phyloP scores from a whole-genome alignment of 2,888 invertebrate genomes.

The Andrena camellia region DNA sequence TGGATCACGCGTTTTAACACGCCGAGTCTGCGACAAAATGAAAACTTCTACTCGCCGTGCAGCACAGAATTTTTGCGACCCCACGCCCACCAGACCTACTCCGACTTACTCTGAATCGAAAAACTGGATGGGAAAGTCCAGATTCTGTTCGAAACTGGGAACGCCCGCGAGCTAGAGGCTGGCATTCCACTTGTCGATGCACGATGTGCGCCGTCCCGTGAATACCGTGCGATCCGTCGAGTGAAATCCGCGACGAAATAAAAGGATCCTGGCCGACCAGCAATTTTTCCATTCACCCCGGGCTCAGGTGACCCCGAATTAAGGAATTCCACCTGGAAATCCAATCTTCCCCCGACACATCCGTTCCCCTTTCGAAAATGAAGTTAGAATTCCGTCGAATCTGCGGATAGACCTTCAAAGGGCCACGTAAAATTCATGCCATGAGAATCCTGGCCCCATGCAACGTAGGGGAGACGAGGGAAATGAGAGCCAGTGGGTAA shows the following conservation, averaged over 20 bases:
- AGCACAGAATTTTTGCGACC: conserved; percentile 31
- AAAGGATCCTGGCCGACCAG: not conserved
- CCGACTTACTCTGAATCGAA: conserved; percentile 7
- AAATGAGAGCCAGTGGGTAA: too few relatives aligned
- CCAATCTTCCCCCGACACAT: conserved; percentile 31
- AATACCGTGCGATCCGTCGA: conserved; percentile 31
- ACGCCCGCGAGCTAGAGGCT: conserved; percentile 14
- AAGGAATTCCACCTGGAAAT: conserved; percentile 34
- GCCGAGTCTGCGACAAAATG: conserved; percentile 27
- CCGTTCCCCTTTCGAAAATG: conserved; percentile 1
- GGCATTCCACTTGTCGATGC: conserved; percentile 21
- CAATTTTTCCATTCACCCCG: not conserved
- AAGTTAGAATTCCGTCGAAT: conserved; percentile 42
- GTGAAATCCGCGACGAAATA: conserved; percentile 1
- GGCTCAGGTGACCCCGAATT: conserved; percentile 10
- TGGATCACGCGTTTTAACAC: conserved; percentile 27
- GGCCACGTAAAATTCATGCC: conserved; percentile 16
- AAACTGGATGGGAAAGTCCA: conserved; percentile 24
- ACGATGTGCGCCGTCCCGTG: conserved; percentile 21
- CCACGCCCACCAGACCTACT: not conserved
- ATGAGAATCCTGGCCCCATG: not conserved
- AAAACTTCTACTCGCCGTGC: conserved; percentile 27
- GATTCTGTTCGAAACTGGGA: conserved; percentile 30
- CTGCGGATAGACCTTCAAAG: conserved; percentile 26
- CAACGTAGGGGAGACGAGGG: not conserved